Conservation (phyloP, 2,797 vertebrate species). For the Chromis chromis region DNA sequence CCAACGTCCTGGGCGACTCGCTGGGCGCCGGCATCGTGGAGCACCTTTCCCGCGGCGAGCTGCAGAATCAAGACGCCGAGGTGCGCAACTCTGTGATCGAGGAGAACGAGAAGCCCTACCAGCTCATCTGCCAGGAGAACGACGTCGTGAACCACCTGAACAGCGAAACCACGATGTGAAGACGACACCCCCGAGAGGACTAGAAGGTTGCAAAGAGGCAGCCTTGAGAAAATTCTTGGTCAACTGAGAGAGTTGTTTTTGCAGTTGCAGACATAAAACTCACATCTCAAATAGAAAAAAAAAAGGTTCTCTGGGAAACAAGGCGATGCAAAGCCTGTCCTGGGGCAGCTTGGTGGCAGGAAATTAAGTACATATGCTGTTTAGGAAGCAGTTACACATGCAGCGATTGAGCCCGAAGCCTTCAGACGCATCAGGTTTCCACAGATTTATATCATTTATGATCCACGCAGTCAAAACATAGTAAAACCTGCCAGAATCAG, state of each 20-base stretch:
- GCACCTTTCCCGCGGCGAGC: slow-evolving; percentile 91
- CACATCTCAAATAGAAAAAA: slow-evolving; percentile 15
- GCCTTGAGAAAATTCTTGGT: slow-evolving; percentile 22
- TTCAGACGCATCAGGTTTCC: neutral
- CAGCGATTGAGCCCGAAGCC: neutral
- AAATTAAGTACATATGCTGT: slow-evolving; percentile 19
- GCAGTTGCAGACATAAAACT: neutral
- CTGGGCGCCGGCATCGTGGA: slow-evolving; percentile 94
- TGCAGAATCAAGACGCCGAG: slow-evolving; percentile 88
- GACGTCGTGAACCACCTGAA: slow-evolving; percentile 81
- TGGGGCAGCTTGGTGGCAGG: slow-evolving; percentile 9
- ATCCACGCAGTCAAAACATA: slow-evolving; percentile 1
- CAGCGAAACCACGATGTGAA: slow-evolving; percentile 90
- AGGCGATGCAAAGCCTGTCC: neutral
- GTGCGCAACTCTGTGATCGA: slow-evolving; percentile 88
- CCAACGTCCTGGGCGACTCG: slow-evolving; percentile 96
- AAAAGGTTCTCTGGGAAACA: slow-evolving; percentile 21
- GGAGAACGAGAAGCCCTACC: slow-evolving; percentile 90
- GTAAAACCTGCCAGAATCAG: slow-evolving; percentile 11
- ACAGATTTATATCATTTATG: slow-evolving; percentile 10
- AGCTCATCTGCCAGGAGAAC: slow-evolving; percentile 89
- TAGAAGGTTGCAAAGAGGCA: neutral
- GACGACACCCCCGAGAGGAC: neutral
- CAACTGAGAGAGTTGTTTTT: slow-evolving; percentile 4
- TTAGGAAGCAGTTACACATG: slow-evolving; percentile 23